These are phyloP conservation scores for Clarias macrocephalus DNA, from an alignment of 2,113 vertebrate species.

Conservation along the genomic window DNA sequence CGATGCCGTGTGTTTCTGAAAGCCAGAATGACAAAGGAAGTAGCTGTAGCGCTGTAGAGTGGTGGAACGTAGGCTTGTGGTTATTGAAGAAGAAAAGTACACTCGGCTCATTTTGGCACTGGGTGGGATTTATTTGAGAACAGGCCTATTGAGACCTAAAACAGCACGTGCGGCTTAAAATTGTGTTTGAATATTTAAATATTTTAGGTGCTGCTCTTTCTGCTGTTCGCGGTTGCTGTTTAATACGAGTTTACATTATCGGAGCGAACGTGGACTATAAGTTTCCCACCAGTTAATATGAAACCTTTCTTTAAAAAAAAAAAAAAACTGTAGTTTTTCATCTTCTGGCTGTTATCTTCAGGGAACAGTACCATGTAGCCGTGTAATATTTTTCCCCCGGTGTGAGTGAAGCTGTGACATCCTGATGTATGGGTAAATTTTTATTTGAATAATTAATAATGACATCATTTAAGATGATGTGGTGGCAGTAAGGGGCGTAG, in stretches of 20 bases:
- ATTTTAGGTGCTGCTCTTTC: neutral
- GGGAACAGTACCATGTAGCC: neutral
- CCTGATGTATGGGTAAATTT: neutral
- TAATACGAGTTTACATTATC: neutral
- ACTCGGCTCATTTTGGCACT: neutral
- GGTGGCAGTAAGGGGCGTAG: too few species aligned
- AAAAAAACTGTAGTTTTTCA: neutral
- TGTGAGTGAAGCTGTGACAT: neutral
- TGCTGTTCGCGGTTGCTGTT: neutral
- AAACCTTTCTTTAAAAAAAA: neutral
- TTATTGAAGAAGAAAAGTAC: neutral
- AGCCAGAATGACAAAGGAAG: conserved; percentile 4
- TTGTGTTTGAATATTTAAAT: neutral
- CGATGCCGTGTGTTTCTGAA: neutral
- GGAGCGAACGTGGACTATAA: neutral
- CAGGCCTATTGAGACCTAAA: neutral
- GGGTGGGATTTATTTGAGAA: neutral
- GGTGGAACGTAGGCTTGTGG: neutral
- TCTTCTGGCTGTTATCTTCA: neutral
- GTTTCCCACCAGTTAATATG: neutral
- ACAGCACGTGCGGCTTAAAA: neutral
- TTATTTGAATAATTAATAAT: neutral
- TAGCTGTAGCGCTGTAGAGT: neutral
- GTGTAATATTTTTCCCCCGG: neutral
- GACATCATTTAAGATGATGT: neutral